A percentile compares a stretch with the other conserved stretches of the same genome.
phyloP scores from a whole-genome alignment of 2,797 vertebrate genomes.

The Thunnus albacares region DNA sequence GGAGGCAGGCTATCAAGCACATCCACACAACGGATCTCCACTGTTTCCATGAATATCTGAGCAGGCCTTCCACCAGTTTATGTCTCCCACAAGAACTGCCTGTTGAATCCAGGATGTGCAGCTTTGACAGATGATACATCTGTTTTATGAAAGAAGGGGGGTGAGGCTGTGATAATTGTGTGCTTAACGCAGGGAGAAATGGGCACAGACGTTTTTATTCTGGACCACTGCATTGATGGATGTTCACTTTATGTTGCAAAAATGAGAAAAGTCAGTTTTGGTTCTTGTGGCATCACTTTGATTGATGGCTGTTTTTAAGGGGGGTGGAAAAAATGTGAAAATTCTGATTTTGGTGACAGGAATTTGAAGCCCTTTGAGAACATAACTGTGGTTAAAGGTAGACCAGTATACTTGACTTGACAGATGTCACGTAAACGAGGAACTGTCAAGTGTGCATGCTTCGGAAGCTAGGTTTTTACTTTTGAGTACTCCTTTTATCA shows the following conservation, averaged over 20 bases:
- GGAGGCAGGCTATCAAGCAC: constrained; percentile 52
- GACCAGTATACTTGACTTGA: neutral
- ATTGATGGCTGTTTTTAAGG: neutral
- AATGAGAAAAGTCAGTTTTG: constrained; percentile 25
- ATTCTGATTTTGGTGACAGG: neutral
- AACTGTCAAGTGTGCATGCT: neutral
- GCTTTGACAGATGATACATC: constrained; percentile 44
- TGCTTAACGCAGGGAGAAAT: constrained; percentile 29
- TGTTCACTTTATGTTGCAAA: constrained; percentile 8
- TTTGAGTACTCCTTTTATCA: neutral
- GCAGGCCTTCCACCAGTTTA: constrained; percentile 43
- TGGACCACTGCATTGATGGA: neutral
- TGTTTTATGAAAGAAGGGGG: constrained; percentile 36
- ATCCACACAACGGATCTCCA: constrained; percentile 57
- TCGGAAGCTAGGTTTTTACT: neutral
- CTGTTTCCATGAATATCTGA: constrained; percentile 76
- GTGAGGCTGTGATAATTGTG: constrained; percentile 12
- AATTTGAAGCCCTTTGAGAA: neutral
- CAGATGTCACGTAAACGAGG: neutral
- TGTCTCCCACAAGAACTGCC: constrained; percentile 45
- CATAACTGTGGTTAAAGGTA: neutral
- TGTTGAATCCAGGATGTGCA: constrained; percentile 47
- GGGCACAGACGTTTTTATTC: constrained; percentile 12
- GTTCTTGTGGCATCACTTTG: constrained; percentile 5
- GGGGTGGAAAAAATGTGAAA: neutral